Evolutionary conservation across 2,888 invertebrate genomes (phyloP).

Genomic region (Acleris literana): DNA sequence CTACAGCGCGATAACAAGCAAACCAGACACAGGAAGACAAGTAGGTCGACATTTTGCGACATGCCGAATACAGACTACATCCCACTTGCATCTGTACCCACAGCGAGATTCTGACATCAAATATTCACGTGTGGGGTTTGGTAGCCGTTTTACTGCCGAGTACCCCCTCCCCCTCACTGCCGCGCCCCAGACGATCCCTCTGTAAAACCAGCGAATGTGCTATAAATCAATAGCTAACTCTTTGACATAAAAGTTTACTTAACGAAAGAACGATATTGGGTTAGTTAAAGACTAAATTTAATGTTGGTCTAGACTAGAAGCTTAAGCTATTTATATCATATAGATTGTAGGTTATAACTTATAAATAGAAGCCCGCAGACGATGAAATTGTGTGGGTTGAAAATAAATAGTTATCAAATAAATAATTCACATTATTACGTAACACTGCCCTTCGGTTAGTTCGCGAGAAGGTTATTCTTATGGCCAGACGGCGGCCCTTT

Average conservation of each 20-base stretch:
- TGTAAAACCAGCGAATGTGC: conserved; percentile 79
- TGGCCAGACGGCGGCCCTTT: too few species aligned
- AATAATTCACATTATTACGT: too few species aligned
- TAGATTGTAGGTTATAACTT: too few species aligned
- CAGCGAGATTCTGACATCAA: conserved; percentile 79
- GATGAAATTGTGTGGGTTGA: too few species aligned
- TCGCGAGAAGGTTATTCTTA: too few species aligned
- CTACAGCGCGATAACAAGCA: not conserved
- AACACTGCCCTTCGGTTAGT: too few species aligned
- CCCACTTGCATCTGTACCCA: conserved; percentile 62
- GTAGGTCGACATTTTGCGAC: conserved; percentile 14
- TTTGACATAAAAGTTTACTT: conserved; percentile 60
- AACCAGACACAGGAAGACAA: conserved; percentile 9
- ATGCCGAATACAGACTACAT: conserved; percentile 5
- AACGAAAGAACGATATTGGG: not conserved
- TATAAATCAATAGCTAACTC: conserved; percentile 76
- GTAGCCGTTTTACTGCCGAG: conserved; percentile 76
- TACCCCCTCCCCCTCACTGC: conserved; percentile 41
- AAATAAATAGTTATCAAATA: too few species aligned
- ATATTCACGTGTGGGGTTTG: conserved; percentile 80
- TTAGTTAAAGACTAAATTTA: not conserved
- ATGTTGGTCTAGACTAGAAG: too few species aligned
- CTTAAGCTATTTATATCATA: too few species aligned
- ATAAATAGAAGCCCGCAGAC: too few species aligned
- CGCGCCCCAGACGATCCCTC: conserved; percentile 55